Conservation (phyloP, 1,140 invertebrate species). For the Drosophila nebulosa region DNA sequence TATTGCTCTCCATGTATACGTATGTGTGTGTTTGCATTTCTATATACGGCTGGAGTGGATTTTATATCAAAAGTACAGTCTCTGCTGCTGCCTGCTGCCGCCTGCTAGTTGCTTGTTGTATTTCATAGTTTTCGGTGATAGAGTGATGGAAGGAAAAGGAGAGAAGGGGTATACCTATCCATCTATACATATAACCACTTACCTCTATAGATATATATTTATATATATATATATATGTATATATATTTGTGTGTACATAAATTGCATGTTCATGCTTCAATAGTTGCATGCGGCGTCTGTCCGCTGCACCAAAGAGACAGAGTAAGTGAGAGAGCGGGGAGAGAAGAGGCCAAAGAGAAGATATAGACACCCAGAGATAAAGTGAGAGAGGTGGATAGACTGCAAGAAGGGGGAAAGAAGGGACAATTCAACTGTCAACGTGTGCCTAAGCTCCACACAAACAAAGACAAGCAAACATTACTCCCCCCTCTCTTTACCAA, state of each 20-base stretch:
- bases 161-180: slow-evolving; percentile 3
- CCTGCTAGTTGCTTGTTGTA: slow-evolving; percentile 44
- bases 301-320: slow-evolving; percentile 25
- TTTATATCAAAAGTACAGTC: slow-evolving; percentile 74
- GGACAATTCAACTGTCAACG: background rate
- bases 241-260: slow-evolving; percentile 52
- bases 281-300: slow-evolving; percentile 65
- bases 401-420: background rate
- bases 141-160: background rate
- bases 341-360: background rate
- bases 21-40: slow-evolving; percentile 48
- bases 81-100: slow-evolving; percentile 45
- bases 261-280: slow-evolving; percentile 77
- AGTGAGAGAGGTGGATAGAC: background rate
- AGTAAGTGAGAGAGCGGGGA: background rate
- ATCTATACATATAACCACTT: background rate
- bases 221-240: slow-evolving; percentile 20
- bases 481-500: no score
- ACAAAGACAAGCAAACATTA: no score
- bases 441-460: slow-evolving; percentile 44
- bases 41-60: slow-evolving; percentile 65
- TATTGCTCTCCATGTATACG: background rate
- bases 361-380: background rate
- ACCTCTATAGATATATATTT: slow-evolving; percentile 7
- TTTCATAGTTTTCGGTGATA: slow-evolving; percentile 52